Evolutionary conservation across 2,888 invertebrate species (phyloP), one percentile per base, ranked within the genome.

Genomic region (Pachydiplax longipennis): DNA sequence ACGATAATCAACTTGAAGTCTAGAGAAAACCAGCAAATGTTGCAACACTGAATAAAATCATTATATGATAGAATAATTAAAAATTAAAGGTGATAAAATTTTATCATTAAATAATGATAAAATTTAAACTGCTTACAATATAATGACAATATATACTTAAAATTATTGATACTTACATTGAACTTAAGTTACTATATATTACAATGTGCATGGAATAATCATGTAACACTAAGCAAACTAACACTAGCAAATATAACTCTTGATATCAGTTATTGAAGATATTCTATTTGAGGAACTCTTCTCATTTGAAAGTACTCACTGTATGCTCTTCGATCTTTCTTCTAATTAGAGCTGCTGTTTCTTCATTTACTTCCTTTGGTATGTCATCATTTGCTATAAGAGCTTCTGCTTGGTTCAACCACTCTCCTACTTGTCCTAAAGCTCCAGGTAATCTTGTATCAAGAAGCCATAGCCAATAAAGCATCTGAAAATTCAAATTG

Each of bases 281-380:
- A 15, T 40, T n/a, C 18, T 35, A 22, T 18, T 58, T n/a, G n/a
- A 18, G 44, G 44, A 44, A 44, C 0, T 8, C 4, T 44, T 44
- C 44, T 44, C 8, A 44, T 44, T 44, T 44, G 44, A 44, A 44
- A 44, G 0, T 44, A 91, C 92, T 91, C 92, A 94, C 94, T 94
- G 97, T 98, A 93, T 98, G 98, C 93, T 98, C 98, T 93, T 98
- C 98, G 91, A 98, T 94, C 94, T 98, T 98, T 93, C 96, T 96
- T 93, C 98, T 98, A 92, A 98, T 97, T 91, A 98, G 96, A 37
- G 97, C 96, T 40, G 98, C 98, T 73, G 98, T 98, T 94, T 97
- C 97, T 94, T 98, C 98, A 93, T 98, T 98, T 96, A 98, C 97
- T 90, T 95, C 96, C 80, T 96, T 95, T 10, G 98, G 97, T 93